phyloP scores from a whole-genome alignment of 2,113 vertebrate genomes.

The Brienomyrus longianalis region DNA sequence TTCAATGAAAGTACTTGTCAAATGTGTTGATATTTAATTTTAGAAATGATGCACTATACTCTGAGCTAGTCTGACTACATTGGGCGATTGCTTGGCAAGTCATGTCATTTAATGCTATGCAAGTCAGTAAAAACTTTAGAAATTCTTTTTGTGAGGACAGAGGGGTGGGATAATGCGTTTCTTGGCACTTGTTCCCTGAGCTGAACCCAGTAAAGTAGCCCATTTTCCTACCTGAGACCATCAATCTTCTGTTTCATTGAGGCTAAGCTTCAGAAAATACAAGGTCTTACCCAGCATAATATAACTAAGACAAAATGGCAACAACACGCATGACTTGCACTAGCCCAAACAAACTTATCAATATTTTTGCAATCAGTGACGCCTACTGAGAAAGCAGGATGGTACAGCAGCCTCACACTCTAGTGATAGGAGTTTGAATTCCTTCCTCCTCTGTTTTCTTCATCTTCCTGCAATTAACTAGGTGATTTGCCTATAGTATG shows the following conservation, averaged over 20 bases:
- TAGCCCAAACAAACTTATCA: neutral
- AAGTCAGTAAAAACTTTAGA: no score
- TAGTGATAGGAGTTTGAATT: neutral
- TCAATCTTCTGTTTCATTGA: neutral
- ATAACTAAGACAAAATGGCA: neutral
- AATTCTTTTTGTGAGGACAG: no score
- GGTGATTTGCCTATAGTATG: neutral
- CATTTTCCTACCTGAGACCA: neutral
- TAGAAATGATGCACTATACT: neutral
- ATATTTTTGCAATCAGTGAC: no score
- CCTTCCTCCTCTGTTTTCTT: neutral
- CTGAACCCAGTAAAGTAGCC: neutral
- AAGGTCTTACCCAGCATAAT: neutral
- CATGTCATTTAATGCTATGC: no score
- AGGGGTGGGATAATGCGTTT: no score
- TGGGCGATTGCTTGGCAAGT: neutral
- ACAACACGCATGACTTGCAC: neutral
- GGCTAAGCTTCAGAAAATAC: neutral
- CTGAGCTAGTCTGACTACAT: neutral
- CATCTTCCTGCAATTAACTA: neutral
- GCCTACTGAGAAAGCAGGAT: no score
- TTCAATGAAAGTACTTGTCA: neutral
- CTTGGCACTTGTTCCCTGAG: no score
- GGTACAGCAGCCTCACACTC: neutral
- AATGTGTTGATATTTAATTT: neutral